These are phyloP conservation scores for Psittacula cyanocephala DNA, from an alignment of 2,113 vertebrate species.

Conservation along the genomic window DNA sequence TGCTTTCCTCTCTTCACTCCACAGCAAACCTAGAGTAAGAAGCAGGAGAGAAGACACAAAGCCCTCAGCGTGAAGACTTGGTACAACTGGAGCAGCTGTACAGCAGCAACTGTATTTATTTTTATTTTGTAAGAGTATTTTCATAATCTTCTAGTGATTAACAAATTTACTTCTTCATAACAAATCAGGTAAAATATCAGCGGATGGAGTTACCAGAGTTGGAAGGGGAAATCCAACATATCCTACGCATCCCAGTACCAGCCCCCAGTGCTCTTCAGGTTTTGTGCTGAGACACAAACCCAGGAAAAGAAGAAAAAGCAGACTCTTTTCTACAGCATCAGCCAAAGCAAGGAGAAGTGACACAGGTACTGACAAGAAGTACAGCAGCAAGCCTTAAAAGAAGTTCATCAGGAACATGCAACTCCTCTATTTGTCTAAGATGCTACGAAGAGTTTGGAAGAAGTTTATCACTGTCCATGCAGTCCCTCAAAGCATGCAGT, in stretches of 20 bases:
- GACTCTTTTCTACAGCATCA: background rate
- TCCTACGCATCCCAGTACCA: background rate
- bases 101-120: background rate
- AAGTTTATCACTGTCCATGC: background rate
- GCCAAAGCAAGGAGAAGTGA: background rate
- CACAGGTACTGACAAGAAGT: background rate
- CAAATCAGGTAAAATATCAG: background rate
- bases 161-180: background rate
- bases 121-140: background rate
- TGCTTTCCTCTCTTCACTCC: background rate
- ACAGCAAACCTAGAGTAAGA: background rate
- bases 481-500: background rate
- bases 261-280: background rate
- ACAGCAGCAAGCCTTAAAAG: background rate
- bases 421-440: background rate
- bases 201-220: background rate
- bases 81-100: background rate
- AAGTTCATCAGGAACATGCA: background rate
- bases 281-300: background rate
- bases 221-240: background rate
- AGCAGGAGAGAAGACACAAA: background rate
- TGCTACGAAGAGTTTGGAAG: background rate
- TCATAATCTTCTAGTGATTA: background rate
- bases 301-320: background rate
- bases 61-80: background rate